Evolutionary conservation across 2,888 invertebrate genomes (phyloP).

Genomic region (Dinocampus coccinellae): DNA sequence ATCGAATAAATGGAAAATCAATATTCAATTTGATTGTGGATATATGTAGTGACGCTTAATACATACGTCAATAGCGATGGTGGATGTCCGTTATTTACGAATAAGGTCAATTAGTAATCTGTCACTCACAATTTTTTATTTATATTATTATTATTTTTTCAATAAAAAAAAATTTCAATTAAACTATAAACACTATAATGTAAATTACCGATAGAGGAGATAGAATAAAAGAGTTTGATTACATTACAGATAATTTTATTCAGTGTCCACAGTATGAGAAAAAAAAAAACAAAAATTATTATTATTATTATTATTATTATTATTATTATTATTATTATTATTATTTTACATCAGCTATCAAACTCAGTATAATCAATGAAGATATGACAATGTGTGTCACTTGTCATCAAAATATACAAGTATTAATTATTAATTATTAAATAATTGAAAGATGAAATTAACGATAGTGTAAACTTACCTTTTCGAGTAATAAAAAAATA

Average conservation of each 20-base stretch:
- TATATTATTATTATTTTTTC: no score
- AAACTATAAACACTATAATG: no score
- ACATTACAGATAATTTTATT: background rate
- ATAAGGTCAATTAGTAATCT: background rate
- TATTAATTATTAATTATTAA: background rate
- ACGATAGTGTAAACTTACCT: constrained; percentile 44
- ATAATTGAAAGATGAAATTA: background rate
- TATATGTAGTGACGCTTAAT: background rate
- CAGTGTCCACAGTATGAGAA: no score
- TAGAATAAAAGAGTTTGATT: background rate
- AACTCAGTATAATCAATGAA: no score
- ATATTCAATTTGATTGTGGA: background rate
- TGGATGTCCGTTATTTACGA: background rate
- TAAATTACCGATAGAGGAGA: no score
- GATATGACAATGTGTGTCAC: no score
- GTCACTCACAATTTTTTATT: background rate
- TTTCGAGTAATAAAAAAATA: constrained; percentile 40
- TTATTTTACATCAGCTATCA: no score
- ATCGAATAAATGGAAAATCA: background rate
- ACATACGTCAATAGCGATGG: background rate
- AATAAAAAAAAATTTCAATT: no score
- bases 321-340: no score
- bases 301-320: no score
- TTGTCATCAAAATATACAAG: background rate
- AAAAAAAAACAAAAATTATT: no score